Base-by-base conservation (phyloP, 2,797 vertebrate genomes). In the Crocidura indochinensis region DNA sequence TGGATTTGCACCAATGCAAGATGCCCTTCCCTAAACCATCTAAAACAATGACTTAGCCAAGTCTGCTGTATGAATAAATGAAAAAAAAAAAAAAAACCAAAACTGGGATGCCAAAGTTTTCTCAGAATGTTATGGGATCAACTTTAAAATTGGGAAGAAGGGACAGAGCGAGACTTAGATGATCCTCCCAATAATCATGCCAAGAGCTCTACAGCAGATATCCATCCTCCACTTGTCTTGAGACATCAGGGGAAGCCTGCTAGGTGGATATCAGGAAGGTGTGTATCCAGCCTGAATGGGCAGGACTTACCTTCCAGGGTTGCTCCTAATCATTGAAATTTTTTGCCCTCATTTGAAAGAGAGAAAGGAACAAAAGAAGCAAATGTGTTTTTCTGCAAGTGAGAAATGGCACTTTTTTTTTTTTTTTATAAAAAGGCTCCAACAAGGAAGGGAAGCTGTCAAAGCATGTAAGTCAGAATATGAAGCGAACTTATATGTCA, bases 311-410 rank as follows among this genome's bases (percentile, higher is more conserved):
- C 38, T 56, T 27, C 47, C 22, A 31, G 56, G 31, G n/a, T 14
- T 60, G 38, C 14, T 0, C 3, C 5, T 71, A 15, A 9, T 49
- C 2, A 69, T 38, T 17, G 27, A 46, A 6, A 12, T 3, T 83
- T 74, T 87, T 46, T 60, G 17, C 67, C 31, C 92, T 26, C 20
- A 31, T 27, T 78, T 60, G 65, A 46, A 69, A 82, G 9, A 74
- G 1, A 38, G 38, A 38, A 24, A 74, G 1, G 27, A 51, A 91
- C 84, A 73, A 20, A 31, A 24, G 81, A 93, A 78, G 12, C 46
- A 83, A 77, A 74, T 4, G 19, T 89, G 11, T 9, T 84, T 64
- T 69, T 47, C 60, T 73, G 12, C 49, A 78, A 71, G 10, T 53
- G 17, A 76, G 38, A 83, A 68, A 7, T 12, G 27, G 1, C 38